Evolutionary conservation across 2,888 invertebrate species (phyloP).

Genomic region (Psylliodes chrysocephalus): DNA sequence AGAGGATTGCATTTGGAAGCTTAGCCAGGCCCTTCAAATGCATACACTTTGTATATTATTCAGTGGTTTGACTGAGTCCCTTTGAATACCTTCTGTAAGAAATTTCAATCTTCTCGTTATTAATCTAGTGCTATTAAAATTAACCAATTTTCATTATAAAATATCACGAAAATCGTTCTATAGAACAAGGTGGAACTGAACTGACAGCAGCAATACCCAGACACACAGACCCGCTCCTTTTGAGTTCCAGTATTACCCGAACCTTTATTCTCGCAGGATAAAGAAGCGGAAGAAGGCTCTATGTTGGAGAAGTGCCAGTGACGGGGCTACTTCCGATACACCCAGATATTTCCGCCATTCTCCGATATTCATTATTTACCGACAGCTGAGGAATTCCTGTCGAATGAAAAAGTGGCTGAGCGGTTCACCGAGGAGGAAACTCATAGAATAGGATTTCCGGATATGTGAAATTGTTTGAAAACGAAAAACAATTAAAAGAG

Average conservation of each 20-base stretch:
- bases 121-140: background rate
- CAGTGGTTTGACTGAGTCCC: no score
- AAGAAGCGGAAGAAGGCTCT: slow-evolving; percentile 58
- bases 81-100: no score
- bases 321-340: slow-evolving; percentile 61
- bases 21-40: no score
- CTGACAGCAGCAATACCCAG: background rate
- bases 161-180: background rate
- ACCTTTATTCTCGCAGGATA: slow-evolving; percentile 57
- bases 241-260: slow-evolving; percentile 19
- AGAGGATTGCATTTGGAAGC: no score
- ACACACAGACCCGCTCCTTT: background rate
- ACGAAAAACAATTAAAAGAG: background rate
- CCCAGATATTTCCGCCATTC: slow-evolving; percentile 61
- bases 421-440: background rate
- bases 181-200: background rate
- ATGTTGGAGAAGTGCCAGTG: slow-evolving; percentile 55
- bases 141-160: background rate
- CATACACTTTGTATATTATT: no score
- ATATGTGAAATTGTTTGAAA: background rate
- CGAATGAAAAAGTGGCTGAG: slow-evolving; percentile 22
- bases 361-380: slow-evolving; percentile 58
- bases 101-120: no score
- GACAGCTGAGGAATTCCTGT: slow-evolving; percentile 33
- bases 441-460: background rate